A percentile compares a stretch with the other conserved stretches of the same genome.
Evolutionary conservation across 2,113 vertebrate genomes (phyloP).

Genomic region (Dipodomys merriami): DNA sequence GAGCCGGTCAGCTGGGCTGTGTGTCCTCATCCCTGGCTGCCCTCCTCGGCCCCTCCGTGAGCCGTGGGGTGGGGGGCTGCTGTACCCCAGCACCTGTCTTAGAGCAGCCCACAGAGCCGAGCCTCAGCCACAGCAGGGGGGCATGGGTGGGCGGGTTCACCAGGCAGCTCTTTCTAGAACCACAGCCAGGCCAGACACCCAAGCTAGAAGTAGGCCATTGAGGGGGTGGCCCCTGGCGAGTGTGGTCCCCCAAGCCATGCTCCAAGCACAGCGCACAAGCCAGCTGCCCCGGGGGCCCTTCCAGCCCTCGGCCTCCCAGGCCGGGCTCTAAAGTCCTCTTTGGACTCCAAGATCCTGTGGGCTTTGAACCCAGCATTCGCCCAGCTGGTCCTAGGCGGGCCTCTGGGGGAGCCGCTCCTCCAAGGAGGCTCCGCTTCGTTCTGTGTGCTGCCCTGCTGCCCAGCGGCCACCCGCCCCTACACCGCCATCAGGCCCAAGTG

Average conservation of each 20-base stretch:
- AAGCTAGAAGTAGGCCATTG: too few relatives aligned
- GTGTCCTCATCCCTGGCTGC: not conserved
- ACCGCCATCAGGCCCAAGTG: not conserved
- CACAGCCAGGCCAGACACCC: not conserved
- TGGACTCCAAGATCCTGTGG: too few relatives aligned
- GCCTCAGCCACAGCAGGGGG: not conserved
- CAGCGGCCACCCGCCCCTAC: rapidly evolving
- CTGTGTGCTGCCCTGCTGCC: rapidly evolving
- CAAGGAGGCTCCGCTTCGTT: rapidly evolving
- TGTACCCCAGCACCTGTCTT: too few relatives aligned
- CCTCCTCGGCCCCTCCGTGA: not conserved
- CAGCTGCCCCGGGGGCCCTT: not conserved
- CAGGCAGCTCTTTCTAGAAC: not conserved
- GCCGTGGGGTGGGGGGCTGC: not conserved
- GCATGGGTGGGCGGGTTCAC: rapidly evolving
- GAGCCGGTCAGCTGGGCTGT: rapidly evolving
- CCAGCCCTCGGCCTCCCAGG: rapidly evolving
- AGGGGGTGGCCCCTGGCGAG: not conserved
- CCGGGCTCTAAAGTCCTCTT: too few relatives aligned
- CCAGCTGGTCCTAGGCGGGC: not conserved
- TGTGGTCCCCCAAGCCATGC: not conserved
- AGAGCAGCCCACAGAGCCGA: rapidly evolving
- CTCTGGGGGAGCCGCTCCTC: rapidly evolving
- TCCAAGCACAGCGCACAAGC: not conserved
- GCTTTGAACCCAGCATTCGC: rapidly evolving